phyloP scores from a whole-genome alignment of 2,797 vertebrate genomes.

The Cyprinella venusta region DNA sequence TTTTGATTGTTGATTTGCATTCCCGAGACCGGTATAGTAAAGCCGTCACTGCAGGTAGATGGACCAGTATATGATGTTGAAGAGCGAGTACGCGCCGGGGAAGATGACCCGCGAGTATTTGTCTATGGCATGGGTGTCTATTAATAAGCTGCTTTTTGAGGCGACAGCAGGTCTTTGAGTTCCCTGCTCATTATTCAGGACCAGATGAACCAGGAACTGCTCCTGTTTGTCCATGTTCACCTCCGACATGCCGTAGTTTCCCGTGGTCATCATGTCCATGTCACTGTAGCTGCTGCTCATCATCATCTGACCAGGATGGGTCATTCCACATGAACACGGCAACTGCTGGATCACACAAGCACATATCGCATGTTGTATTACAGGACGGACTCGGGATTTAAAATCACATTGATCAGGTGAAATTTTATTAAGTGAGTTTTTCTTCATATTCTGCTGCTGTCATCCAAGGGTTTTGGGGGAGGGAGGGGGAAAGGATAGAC shows the following conservation, averaged over 20 bases:
- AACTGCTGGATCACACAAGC: conserved; percentile 71
- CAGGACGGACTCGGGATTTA: neutral
- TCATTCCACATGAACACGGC: conserved; percentile 81
- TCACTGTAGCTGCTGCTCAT: conserved; percentile 85
- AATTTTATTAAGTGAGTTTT: too few species aligned
- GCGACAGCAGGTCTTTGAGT: conserved; percentile 74
- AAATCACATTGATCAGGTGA: neutral
- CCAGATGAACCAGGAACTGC: conserved; percentile 85
- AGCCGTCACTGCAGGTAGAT: conserved; percentile 82
- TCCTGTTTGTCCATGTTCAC: conserved; percentile 83
- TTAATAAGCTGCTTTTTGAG: conserved; percentile 80
- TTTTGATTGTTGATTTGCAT: neutral
- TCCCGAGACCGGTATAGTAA: neutral
- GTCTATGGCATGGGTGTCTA: conserved; percentile 92
- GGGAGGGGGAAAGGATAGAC: too few species aligned
- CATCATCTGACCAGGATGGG: conserved; percentile 77
- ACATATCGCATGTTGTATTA: neutral
- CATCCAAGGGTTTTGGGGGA: too few species aligned
- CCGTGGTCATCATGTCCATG: conserved; percentile 81
- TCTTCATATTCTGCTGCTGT: too few species aligned
- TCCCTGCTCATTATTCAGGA: conserved; percentile 79
- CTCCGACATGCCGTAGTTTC: conserved; percentile 77
- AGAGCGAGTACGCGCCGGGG: conserved; percentile 88
- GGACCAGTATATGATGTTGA: conserved; percentile 96
- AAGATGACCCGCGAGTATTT: conserved; percentile 91